Base-by-base conservation (phyloP, 2,797 vertebrate species). In the Lepidocolaptes lacrymiger region DNA sequence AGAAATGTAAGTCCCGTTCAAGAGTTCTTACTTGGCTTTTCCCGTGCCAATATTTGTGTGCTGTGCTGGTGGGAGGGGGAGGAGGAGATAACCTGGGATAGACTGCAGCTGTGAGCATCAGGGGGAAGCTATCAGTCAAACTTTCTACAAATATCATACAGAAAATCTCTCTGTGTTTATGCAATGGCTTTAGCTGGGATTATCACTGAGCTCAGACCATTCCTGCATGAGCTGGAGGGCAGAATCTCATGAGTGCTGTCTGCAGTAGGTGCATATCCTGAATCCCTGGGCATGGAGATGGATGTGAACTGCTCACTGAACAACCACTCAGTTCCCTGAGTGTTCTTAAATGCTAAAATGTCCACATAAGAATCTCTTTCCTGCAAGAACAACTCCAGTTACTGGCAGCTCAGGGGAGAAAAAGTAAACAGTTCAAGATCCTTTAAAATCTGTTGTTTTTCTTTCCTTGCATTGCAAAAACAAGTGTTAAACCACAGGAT, bases 11-110 rank as follows among this genome's bases (percentile, higher is more conserved):
- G 55, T 66, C 72, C 39, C 0, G 1, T 59, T 78, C 87, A 93
- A 95, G 63, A 89, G 90, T 95, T 64, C 87, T 55, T 39, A 16
- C 71, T 82, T 94, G 89, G 90, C 68, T 82, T 55, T 92, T 62
- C 26, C 26, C 21, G 3, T 8, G 8, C 3, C 55, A 86, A 49
- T 30, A 27, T 73, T 71, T 13, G 4, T 7, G 43, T 48, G 22
- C 52, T 39, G 69, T 24, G 62, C 61, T 41, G 36, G 9, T 15
- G 49, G 14, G 48, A 52, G 30, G 9, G 18, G 24, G 6, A 61
- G 48, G 37, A 82, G n/a, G 14, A 16, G 56, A 8, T 49, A 64
- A 55, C 64, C 81, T 14, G 44, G 75, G 46, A 62, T 63, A 63
- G 24, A 37, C 54, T 80, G 55, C 21, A 59, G 43, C 64, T 73